Evolutionary conservation across 2,888 invertebrate species (phyloP).

Genomic region (Schizaphis graminum): DNA sequence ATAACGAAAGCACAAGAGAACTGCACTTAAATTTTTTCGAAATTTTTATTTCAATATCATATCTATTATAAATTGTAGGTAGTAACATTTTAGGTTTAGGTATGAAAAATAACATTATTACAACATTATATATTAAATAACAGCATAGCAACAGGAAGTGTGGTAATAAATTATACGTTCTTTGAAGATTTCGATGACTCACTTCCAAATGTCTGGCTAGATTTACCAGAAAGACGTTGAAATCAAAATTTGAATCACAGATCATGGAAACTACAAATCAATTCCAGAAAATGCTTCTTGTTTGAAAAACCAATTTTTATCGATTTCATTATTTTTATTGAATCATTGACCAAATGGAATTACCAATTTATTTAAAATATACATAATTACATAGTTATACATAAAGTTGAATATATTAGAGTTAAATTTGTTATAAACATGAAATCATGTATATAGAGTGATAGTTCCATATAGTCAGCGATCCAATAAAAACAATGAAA

Average conservation of each 20-base stretch:
- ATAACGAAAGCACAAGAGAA: not conserved
- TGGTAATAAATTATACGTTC: not conserved
- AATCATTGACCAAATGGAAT: not conserved
- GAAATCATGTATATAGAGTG: not conserved
- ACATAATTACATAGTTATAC: not conserved
- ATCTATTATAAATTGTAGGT: not conserved
- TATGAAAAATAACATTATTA: not conserved
- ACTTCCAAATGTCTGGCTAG: not conserved
- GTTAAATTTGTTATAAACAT: not conserved
- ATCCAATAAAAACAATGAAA: not conserved
- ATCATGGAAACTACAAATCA: not conserved
- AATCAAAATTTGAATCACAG: no score
- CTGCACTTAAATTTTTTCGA: not conserved
- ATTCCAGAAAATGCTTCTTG: not conserved
- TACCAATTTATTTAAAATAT: not conserved
- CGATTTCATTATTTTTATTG: not conserved
- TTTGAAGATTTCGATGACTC: not conserved
- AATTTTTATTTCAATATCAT: not conserved
- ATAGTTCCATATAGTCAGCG: not conserved
- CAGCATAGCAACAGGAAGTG: not conserved
- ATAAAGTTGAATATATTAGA: not conserved
- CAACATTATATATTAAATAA: no score
- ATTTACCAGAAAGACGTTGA: not conserved
- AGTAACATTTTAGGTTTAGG: not conserved
- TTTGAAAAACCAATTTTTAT: constrained; percentile 12